Base-by-base conservation (phyloP, 1,140 invertebrate species). In the Nephila pilipes region DNA sequence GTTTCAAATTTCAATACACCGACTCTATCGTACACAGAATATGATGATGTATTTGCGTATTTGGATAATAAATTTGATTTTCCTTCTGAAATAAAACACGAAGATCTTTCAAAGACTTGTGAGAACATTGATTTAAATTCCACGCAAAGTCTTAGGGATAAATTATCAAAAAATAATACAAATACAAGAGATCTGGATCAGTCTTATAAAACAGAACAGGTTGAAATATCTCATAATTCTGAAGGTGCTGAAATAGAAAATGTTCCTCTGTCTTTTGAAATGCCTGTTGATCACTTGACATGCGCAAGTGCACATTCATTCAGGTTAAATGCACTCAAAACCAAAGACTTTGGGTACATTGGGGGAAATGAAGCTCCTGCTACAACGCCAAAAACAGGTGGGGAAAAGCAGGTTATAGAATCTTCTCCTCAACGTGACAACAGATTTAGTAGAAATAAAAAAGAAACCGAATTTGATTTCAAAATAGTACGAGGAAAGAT, bases 21-120 rank as follows among this genome's bases (percentile, higher is more conserved):
- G 0, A 57, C 10, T 87, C 22, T 12, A 20, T 3, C 10, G 63
- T 6, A 4, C 57, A 65, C 57, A 29, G 79, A 60, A 83, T 58
- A 83, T 14, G 89, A 91, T 1, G 80, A 91, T 5, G 58, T 22
- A 0, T 57, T 81, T 55, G 57, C 25, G 2, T 38, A 83, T 5
- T 6, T 91, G 32, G 32, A 57, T 85, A 38, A 79, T 38, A 81
- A 85, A 5, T 87, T 75, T 36, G 32, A 79, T 90, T n/a, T 1
- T 20, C n/a, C 2, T 75, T 14, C 25, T 16, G 29, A 75, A 6
- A 18, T 22, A 32, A 87, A 38, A 8, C 8, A 18, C 3, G 5
- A 58, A 2, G 55, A 20, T 20, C 18, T 22, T n/a, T 14, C 20
- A 8, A 25, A 36, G 0, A 36, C 18, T 12, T 29, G 22, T 2